Conservation (phyloP, 2,113 vertebrate genomes). For the Megaceryle torquata region DNA sequence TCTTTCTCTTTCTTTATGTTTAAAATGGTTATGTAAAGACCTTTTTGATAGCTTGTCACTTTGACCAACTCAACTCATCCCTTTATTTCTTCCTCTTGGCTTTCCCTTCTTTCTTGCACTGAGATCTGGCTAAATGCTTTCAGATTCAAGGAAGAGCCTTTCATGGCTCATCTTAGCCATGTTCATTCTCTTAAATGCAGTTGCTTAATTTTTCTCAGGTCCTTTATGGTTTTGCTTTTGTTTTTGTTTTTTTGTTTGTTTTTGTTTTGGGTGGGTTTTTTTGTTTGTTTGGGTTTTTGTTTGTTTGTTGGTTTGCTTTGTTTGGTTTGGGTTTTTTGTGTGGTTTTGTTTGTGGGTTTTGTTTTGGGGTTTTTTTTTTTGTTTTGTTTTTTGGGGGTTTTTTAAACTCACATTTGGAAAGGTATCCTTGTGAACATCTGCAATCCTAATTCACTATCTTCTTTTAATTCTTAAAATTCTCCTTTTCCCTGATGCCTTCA, state of each 20-base stretch:
- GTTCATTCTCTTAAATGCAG: not conserved
- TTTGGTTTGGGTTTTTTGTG: too few relatives aligned
- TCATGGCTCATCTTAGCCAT: not conserved
- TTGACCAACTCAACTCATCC: not conserved
- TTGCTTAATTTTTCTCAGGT: not conserved
- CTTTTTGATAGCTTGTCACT: not conserved
- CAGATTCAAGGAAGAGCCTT: not conserved
- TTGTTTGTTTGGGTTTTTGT: too few relatives aligned
- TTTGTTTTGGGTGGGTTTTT: too few relatives aligned
- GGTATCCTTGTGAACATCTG: not conserved
- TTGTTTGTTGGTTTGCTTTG: too few relatives aligned
- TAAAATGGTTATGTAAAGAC: not conserved
- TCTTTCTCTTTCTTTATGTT: not conserved
- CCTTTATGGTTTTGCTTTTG: not conserved
- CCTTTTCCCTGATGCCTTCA: not conserved
- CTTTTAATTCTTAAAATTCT: not conserved
- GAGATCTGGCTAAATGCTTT: not conserved
- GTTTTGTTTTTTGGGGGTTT: not conserved
- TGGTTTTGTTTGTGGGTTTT: too few relatives aligned
- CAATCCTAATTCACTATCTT: not conserved
- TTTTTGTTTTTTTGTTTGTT: too few relatives aligned
- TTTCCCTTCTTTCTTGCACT: not conserved
- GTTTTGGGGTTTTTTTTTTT: too few relatives aligned
- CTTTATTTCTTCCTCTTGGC: not conserved
- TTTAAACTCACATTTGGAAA: not conserved